These are phyloP conservation scores for Neopipo cinnamomea DNA, from an alignment of 2,113 vertebrate species.

Conservation along the genomic window DNA sequence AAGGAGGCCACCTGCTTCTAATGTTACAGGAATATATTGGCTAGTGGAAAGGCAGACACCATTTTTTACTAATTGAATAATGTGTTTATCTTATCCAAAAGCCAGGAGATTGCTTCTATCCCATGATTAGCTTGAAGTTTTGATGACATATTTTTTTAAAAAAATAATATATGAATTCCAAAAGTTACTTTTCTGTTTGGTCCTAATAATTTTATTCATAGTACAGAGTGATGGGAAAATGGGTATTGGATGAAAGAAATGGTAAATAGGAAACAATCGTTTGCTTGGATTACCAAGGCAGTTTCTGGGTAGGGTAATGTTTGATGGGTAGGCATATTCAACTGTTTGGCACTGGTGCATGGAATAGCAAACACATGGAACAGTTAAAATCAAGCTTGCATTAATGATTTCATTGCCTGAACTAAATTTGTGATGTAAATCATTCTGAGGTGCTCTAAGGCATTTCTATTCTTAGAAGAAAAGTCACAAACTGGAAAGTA, in stretches of 20 bases:
- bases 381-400: constrained; percentile 42
- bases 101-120: not conserved
- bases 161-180: not conserved
- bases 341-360: not conserved
- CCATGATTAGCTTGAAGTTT: constrained; percentile 18
- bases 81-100: constrained; percentile 34
- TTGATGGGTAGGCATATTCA: not conserved
- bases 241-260: not conserved
- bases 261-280: not conserved
- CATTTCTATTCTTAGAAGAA: constrained; percentile 69
- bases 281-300: not conserved
- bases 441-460: constrained; percentile 55
- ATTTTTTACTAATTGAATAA: constrained; percentile 53
- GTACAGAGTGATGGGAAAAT: not conserved
- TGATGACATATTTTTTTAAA: not conserved
- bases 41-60: constrained; percentile 48
- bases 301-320: not conserved
- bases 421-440: constrained; percentile 67
- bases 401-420: constrained; percentile 62
- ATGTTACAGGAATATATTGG: constrained; percentile 53
- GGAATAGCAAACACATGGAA: constrained; percentile 43
- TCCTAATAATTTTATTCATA: not conserved
- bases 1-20: constrained; percentile 65
- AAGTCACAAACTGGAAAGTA: constrained; percentile 65
- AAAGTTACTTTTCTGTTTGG: constrained; percentile 18